phyloP scores from a whole-genome alignment of 2,797 vertebrate genomes.

The Phyllotis vaccarum region DNA sequence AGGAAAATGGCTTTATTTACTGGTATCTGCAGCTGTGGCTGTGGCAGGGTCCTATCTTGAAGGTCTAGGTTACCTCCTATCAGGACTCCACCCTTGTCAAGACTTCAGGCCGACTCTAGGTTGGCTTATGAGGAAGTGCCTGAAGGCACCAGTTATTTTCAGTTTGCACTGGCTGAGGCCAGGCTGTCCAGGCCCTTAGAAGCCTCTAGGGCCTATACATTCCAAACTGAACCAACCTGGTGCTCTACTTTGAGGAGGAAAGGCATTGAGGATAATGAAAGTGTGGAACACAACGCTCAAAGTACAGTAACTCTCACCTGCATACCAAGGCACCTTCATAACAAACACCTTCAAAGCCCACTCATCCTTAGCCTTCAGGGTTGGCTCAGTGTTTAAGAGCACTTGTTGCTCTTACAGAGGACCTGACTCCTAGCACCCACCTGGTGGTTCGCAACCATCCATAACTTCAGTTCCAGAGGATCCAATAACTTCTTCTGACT shows the following conservation, averaged over 20 bases:
- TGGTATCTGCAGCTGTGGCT: too few species aligned
- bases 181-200: too few species aligned
- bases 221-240: not conserved
- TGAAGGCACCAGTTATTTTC: too few species aligned
- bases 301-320: not conserved
- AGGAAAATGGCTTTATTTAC: too few species aligned
- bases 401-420: not conserved
- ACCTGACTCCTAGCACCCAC: not conserved
- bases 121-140: too few species aligned
- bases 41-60: too few species aligned
- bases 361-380: not conserved
- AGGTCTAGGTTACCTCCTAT: too few species aligned
- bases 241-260: not conserved
- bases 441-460: not conserved
- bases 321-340: fast-evolving
- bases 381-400: too few species aligned
- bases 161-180: too few species aligned
- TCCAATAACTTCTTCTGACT: not conserved
- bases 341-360: not conserved
- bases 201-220: too few species aligned
- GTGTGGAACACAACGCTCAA: fast-evolving
- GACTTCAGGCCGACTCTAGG: too few species aligned
- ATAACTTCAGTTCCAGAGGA: not conserved
- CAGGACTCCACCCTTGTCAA: too few species aligned
- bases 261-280: not conserved